Evolutionary conservation across 2,113 vertebrate species (phyloP), one percentile per base, ranked within the genome.

Genomic region (Corynorhinus townsendii): DNA sequence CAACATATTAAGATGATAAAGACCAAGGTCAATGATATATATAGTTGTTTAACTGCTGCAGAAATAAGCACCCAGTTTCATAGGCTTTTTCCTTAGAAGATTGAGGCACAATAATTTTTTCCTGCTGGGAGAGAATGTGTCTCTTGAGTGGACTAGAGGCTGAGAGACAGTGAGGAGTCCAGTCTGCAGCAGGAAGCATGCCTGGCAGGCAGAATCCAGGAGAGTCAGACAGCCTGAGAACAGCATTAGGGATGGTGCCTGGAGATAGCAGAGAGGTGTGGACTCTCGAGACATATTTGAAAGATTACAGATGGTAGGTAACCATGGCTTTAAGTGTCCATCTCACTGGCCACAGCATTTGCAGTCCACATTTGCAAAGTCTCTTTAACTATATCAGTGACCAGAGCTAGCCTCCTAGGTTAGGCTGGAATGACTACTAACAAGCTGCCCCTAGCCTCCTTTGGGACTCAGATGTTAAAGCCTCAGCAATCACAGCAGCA

Each of bases 341-440:
- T 66, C 64, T 81, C 28, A 71, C 17, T 64, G 66, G 35, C 26
- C 72, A 84, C 24, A 40, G 30, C 66, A 90, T 0, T 52, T 47
- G 43, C 9, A 91, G 71, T 54, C 80, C 90, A 88, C 24, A 71
- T 79, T 56, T 73, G 59, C 11, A 47, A 95, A 40, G 49, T 94
- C 15, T 75, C 69, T 90, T 85, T 80, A 95, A 90, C 95, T 80
- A 89, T 75, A 73, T 75, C 75, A 84, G 38, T 88, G 40, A 54
- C 47, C 56, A 91, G 71, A 73, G 45, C 16, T 83, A 69, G 59
- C 59, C 62, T 94, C 24, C 77, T 20, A n/a, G 64, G 71, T 81
- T 87, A 83, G 80, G n/a, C n/a, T 40, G 38, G 43, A 90, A 80
- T 2, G 45, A 80, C 11, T 66, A 84, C 71, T 64, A 93, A 91